Evolutionary conservation across 2,113 vertebrate species (phyloP), one percentile per base, ranked within the genome.

Genomic region (Amphilophus citrinellus): DNA sequence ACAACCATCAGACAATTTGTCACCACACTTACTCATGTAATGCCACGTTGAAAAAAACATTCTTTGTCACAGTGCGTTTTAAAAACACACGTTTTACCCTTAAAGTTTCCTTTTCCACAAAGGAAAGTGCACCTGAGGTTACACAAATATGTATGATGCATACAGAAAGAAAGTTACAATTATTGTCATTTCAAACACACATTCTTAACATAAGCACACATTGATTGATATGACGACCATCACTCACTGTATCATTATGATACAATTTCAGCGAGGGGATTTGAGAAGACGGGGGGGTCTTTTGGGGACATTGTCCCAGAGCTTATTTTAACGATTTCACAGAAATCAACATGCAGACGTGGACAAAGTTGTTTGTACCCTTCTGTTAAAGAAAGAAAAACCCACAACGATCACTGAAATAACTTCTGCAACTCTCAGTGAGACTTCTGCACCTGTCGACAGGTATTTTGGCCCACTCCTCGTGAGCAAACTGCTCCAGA

Each of bases 261-360:
- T 95, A 91, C 81, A 80, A 61, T 57, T 86, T 79, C 17, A 79
- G 80, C 30, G 79, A 85, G 89, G 88, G 82, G 60, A 61, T 88
- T 85, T 82, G 58, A 83, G 20, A 60, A n/a, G 11, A 75, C 50
- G 65, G 22, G 17, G 17, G 60, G 22, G 61, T 59, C 56, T 87
- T 91, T 91, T 80, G 81, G 83, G 75, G 85, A 88, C 80, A 85
- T 68, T 57, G 85, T 86, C 84, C 87, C 61, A 10, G 37, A 86
- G 61, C 22, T 60, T 79, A 39, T 61, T 63, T 30, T 58, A 73
- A 92, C 84, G 88, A 96, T 97, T 97, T 96, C 96, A 96, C 65
- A 94, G 96, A 96, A 97, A 97, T 96, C 95, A 95, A 88, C 91
- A 15, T 39, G 37, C 9, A 39, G 37, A 39, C 9, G 8, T 39